Conservation (phyloP, 2,888 invertebrate species). For the Timema cristinae region DNA sequence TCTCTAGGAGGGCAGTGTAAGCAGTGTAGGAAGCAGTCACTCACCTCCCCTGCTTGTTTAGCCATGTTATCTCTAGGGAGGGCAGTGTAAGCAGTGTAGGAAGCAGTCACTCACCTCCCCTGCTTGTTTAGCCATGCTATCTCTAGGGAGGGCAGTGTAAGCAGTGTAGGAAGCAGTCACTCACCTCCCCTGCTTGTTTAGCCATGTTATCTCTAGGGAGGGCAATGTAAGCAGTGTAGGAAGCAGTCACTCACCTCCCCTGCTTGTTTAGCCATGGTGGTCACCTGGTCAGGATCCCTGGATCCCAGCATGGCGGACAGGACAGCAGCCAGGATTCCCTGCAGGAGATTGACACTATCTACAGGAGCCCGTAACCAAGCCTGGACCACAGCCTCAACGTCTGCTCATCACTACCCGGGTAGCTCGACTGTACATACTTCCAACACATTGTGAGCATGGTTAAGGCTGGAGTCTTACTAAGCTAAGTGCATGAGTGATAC, state of each 20-base stretch:
- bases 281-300: slow-evolving; percentile 87
- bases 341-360: slow-evolving; percentile 41
- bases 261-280: slow-evolving; percentile 92
- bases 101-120: too few relatives aligned
- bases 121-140: too few relatives aligned
- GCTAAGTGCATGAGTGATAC: too few relatives aligned
- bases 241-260: slow-evolving; percentile 74
- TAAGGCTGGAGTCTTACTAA: too few relatives aligned
- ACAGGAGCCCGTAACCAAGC: slow-evolving; percentile 40
- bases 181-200: too few relatives aligned
- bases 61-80: slow-evolving; percentile 57
- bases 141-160: too few relatives aligned
- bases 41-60: slow-evolving; percentile 93
- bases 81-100: too few relatives aligned
- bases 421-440: not conserved
- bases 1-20: too few relatives aligned
- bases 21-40: slow-evolving; percentile 42
- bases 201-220: too few relatives aligned
- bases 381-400: not conserved
- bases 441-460: too few relatives aligned
- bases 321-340: slow-evolving; percentile 90
- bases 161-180: too few relatives aligned
- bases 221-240: too few relatives aligned
- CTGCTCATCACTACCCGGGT: not conserved
- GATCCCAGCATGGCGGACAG: slow-evolving; percentile 86